Evolutionary conservation across 2,888 invertebrate species (phyloP).

Genomic region (Drosophila flavopinicola): DNA sequence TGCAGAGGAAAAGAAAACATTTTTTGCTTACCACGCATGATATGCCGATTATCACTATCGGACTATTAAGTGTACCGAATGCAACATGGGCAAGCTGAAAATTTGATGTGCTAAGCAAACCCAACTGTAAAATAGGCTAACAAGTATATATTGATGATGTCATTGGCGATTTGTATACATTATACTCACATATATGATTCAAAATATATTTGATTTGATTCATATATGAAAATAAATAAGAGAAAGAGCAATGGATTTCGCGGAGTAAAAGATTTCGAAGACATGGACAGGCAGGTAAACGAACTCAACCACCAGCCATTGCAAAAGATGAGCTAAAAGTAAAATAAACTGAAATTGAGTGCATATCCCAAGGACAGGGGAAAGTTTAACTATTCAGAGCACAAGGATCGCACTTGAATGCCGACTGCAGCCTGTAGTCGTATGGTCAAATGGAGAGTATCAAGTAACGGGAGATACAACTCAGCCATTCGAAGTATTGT

Average conservation of each 20-base stretch:
- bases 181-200: too few species aligned
- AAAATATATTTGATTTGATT: too few species aligned
- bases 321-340: slow-evolving; percentile 68
- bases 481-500: slow-evolving; percentile 12
- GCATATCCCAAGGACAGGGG: slow-evolving; percentile 33
- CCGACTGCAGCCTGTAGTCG: neutral
- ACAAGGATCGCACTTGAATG: slow-evolving; percentile 31
- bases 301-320: slow-evolving; percentile 47
- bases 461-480: neutral
- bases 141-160: too few species aligned
- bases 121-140: too few species aligned
- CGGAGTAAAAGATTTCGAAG: neutral
- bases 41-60: too few species aligned
- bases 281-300: slow-evolving; percentile 48
- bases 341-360: slow-evolving; percentile 74
- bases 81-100: too few species aligned
- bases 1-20: too few species aligned
- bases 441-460: neutral
- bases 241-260: slow-evolving; percentile 2
- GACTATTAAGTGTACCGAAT: too few species aligned
- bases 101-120: too few species aligned
- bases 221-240: too few species aligned
- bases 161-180: too few species aligned
- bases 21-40: too few species aligned
- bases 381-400: slow-evolving; percentile 41